Evolutionary conservation across 2,888 invertebrate species (phyloP).

Genomic region (Psococerastis gibbosa): DNA sequence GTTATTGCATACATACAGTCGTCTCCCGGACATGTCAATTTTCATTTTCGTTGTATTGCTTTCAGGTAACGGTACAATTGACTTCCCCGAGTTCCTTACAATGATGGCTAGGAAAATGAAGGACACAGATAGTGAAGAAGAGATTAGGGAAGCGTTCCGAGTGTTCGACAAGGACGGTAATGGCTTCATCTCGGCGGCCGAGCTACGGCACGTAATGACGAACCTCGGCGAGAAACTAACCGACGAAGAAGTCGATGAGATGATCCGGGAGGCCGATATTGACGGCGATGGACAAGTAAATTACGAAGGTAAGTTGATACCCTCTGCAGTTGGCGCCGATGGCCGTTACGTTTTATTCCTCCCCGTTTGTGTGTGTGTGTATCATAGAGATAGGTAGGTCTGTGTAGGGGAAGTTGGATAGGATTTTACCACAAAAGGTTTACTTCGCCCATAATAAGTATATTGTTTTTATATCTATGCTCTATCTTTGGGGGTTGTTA

Average conservation of each 20-base stretch:
- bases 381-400: background rate
- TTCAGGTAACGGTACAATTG: slow-evolving; percentile 96
- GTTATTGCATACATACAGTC: too few species aligned
- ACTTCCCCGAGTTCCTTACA: slow-evolving; percentile 99
- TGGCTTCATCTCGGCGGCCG: slow-evolving; percentile 96
- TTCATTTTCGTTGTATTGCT: too few species aligned
- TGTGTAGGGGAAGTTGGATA: too few species aligned
- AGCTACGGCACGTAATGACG: slow-evolving; percentile 98
- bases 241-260: slow-evolving; percentile 98
- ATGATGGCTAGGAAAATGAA: slow-evolving; percentile 99
- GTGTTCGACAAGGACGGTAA: slow-evolving; percentile 99
- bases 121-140: slow-evolving; percentile 98
- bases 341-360: too few species aligned
- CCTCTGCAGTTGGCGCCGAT: background rate
- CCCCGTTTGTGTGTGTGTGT: too few species aligned
- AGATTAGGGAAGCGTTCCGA: slow-evolving; percentile 97
- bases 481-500: too few species aligned
- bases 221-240: slow-evolving; percentile 98
- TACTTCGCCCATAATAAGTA: too few species aligned
- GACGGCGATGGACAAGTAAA: slow-evolving; percentile 98
- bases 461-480: too few species aligned
- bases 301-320: slow-evolving; percentile 57
- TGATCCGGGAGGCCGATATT: slow-evolving; percentile 98
- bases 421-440: too few species aligned
- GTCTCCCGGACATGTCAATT: too few species aligned